These are phyloP conservation scores for Tenthredo mesomela DNA, from an alignment of 2,888 invertebrate species.

Conservation along the genomic window DNA sequence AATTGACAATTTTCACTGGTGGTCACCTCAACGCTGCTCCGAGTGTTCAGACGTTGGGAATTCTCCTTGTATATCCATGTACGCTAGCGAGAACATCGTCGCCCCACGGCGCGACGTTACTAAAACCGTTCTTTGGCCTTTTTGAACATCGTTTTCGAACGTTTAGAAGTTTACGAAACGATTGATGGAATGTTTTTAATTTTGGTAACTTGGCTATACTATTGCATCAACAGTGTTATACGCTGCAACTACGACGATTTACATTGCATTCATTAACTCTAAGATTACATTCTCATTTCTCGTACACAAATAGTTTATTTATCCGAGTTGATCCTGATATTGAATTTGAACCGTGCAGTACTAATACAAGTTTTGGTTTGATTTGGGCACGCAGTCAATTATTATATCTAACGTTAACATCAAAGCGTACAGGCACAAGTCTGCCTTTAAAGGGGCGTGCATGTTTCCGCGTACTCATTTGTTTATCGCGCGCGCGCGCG, in stretches of 20 bases:
- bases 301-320: not conserved
- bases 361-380: not conserved
- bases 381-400: not conserved
- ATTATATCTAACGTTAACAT: not conserved
- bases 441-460: not conserved
- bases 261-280: not conserved
- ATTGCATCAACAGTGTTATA: not conserved
- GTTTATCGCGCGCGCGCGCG: not conserved
- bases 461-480: not conserved
- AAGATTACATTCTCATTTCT: not conserved
- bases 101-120: not conserved
- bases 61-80: no score
- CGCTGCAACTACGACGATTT: not conserved
- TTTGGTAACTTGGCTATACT: slow-evolving; percentile 3
- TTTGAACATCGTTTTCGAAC: not conserved
- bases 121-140: not conserved
- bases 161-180: not conserved
- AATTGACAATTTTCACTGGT: no score
- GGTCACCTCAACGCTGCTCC: no score
- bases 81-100: no score
- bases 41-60: no score
- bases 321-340: not conserved
- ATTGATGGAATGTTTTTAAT: not conserved
- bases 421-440: not conserved
- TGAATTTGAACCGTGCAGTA: not conserved